phyloP scores from a whole-genome alignment of 2,113 vertebrate species.

The Anguilla japonica region DNA sequence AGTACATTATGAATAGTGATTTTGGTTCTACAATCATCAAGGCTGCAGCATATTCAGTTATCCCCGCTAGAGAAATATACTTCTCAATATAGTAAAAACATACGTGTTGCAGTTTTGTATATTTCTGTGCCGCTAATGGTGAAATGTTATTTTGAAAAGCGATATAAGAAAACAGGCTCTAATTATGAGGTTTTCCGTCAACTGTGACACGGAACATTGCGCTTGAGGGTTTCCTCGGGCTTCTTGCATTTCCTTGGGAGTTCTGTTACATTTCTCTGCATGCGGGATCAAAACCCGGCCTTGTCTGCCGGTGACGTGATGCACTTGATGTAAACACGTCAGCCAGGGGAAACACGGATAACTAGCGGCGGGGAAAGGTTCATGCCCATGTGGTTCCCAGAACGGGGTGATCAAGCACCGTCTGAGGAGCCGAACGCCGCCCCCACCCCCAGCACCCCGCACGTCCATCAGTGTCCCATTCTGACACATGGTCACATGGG shows the following conservation, averaged over 20 bases:
- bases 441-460: background rate
- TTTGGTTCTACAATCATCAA: background rate
- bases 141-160: background rate
- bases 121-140: background rate
- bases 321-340: background rate
- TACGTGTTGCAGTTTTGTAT: background rate
- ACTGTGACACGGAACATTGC: background rate
- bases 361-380: background rate
- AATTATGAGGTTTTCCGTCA: background rate
- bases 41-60: background rate
- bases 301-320: background rate
- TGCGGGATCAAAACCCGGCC: background rate
- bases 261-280: background rate
- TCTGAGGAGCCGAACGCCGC: background rate
- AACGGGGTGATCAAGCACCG: background rate
- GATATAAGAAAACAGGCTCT: background rate
- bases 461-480: background rate
- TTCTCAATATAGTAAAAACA: background rate
- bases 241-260: background rate
- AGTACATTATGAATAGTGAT: background rate
- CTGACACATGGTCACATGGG: background rate
- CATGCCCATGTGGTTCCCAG: background rate
- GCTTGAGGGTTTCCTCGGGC: background rate
- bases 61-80: background rate
- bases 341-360: background rate